phyloP scores from a whole-genome alignment of 2,113 vertebrate genomes.

The Lagopus muta region DNA sequence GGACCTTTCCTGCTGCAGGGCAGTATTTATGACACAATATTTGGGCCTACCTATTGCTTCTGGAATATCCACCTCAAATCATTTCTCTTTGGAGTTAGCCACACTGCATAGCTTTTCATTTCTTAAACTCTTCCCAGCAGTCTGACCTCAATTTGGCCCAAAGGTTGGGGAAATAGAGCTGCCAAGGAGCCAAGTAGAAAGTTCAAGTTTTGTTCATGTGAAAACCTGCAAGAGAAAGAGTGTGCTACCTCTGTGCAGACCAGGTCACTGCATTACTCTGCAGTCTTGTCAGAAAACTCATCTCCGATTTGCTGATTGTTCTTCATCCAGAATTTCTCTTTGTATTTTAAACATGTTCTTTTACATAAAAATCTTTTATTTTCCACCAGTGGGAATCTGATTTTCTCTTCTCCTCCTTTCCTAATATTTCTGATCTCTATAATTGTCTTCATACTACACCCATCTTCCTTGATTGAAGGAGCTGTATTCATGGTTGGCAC shows the following conservation, averaged over 20 bases:
- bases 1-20: neutral
- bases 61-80: neutral
- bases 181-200: neutral
- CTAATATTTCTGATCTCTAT: neutral
- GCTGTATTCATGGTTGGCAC: neutral
- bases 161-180: neutral
- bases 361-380: neutral
- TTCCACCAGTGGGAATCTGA: neutral
- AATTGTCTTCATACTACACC: neutral
- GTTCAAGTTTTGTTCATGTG: neutral
- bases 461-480: neutral
- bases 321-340: neutral
- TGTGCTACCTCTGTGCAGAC: neutral
- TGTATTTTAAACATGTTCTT: neutral
- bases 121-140: neutral
- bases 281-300: neutral
- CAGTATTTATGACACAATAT: neutral
- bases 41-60: neutral
- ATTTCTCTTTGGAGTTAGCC: neutral
- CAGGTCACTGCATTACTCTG: neutral
- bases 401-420: slow-evolving; percentile 3
- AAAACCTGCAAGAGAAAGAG: neutral
- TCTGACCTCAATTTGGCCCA: neutral
- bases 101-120: neutral
- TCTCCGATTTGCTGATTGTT: neutral